Evolutionary conservation across 1,140 invertebrate species (phyloP).

Genomic region (Rhagoletis zephyria): DNA sequence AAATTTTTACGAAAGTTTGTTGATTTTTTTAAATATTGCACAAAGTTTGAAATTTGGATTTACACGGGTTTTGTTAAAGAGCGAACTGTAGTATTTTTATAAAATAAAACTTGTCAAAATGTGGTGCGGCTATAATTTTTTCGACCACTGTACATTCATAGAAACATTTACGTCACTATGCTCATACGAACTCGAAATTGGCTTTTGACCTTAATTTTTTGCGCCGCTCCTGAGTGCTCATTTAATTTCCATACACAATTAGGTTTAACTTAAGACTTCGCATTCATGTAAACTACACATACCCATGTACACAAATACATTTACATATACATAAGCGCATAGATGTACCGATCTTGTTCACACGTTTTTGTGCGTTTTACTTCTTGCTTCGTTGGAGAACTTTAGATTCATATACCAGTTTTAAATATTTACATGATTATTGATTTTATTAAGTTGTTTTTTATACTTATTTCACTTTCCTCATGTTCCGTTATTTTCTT

Average conservation of each 20-base stretch:
- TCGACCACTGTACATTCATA: no score
- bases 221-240: no score
- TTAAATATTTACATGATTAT: background rate
- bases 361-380: background rate
- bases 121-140: no score
- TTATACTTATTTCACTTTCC: slow-evolving; percentile 12
- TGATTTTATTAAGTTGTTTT: background rate
- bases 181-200: no score
- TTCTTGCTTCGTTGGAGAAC: background rate
- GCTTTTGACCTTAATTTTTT: no score
- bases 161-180: no score
- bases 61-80: no score
- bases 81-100: no score
- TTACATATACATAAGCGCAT: background rate
- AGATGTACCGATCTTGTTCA: background rate
- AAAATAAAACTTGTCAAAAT: no score
- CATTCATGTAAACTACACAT: background rate
- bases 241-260: background rate
- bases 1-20: no score
- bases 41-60: no score
- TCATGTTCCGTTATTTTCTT: background rate
- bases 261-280: background rate
- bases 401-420: background rate
- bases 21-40: no score
- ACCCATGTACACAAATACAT: background rate